Evolutionary conservation across 2,113 vertebrate species (phyloP).

Genomic region (Peucedramus taeniatus): DNA sequence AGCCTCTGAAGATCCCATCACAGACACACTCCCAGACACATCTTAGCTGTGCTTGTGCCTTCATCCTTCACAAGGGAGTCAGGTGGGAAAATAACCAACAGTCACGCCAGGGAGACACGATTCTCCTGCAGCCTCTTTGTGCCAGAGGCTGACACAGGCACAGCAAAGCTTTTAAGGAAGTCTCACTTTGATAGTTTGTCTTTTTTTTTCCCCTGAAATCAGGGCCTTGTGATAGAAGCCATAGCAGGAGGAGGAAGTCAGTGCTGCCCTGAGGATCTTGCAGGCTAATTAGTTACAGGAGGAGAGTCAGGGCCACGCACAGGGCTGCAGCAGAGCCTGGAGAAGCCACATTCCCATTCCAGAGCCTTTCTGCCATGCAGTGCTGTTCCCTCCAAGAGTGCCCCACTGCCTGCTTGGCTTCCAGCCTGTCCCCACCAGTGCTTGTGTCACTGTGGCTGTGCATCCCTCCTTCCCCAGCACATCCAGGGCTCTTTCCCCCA

Average conservation of each 20-base stretch:
- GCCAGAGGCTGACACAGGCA: neutral
- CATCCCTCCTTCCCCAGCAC: neutral
- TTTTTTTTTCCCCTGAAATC: neutral
- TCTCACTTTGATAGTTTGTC: neutral
- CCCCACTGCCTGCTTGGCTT: neutral
- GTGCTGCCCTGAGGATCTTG: neutral
- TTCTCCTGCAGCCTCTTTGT: neutral
- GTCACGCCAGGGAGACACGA: neutral
- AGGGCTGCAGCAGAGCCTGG: neutral
- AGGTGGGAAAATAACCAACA: neutral
- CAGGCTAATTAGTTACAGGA: neutral
- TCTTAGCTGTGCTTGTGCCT: neutral
- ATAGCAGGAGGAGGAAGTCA: neutral
- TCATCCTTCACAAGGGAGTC: neutral
- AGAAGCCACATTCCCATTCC: neutral
- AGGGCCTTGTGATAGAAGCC: neutral
- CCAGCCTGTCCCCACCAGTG: neutral
- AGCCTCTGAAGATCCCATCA: neutral
- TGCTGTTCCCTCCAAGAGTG: neutral
- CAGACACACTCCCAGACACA: neutral
- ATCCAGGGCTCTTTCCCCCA: neutral
- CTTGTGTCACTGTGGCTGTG: neutral
- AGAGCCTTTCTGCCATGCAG: neutral
- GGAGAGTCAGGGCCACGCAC: accelerated
- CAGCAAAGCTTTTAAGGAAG: slow-evolving; percentile 4